Conservation (phyloP, 1,140 invertebrate species). For the Cydia fagiglandana region DNA sequence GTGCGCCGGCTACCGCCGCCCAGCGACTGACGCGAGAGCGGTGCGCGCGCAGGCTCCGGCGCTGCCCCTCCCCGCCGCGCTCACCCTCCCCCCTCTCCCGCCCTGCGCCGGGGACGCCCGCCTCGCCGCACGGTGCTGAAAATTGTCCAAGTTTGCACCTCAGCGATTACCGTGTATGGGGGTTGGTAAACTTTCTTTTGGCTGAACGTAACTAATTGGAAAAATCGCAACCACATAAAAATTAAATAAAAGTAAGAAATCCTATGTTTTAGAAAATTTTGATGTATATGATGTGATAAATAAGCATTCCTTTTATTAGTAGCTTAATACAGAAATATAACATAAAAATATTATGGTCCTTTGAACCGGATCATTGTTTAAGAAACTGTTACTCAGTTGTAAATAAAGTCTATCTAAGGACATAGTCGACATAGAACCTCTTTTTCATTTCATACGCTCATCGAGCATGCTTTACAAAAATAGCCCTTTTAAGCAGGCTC, state of each 20-base stretch:
- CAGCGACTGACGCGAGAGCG: slow-evolving; percentile 72
- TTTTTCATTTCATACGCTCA: neutral
- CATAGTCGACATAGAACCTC: neutral
- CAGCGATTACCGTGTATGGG: neutral
- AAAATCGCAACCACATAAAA: neutral
- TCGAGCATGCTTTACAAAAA: neutral
- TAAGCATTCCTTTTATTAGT: neutral
- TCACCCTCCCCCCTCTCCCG: slow-evolving; percentile 38
- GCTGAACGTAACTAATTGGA: neutral
- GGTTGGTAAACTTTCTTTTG: slow-evolving; percentile 9
- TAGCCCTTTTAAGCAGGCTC: slow-evolving; percentile 14
- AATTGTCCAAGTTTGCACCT: slow-evolving; percentile 5
- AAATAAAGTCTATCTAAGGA: neutral
- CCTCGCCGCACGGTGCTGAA: slow-evolving; percentile 40
- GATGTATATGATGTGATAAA: no score
- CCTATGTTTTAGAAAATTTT: neutral
- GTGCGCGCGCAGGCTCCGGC: slow-evolving; percentile 64
- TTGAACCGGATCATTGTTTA: neutral
- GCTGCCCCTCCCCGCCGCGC: slow-evolving; percentile 39
- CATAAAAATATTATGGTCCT: neutral
- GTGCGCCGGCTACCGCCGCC: slow-evolving; percentile 70
- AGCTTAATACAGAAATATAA: neutral
- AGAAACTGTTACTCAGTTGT: neutral
- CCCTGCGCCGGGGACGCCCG: slow-evolving; percentile 37
- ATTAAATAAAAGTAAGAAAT: neutral